These are phyloP conservation scores for Okapia johnstoni DNA, from an alignment of 2,113 vertebrate species.

Conservation along the genomic window DNA sequence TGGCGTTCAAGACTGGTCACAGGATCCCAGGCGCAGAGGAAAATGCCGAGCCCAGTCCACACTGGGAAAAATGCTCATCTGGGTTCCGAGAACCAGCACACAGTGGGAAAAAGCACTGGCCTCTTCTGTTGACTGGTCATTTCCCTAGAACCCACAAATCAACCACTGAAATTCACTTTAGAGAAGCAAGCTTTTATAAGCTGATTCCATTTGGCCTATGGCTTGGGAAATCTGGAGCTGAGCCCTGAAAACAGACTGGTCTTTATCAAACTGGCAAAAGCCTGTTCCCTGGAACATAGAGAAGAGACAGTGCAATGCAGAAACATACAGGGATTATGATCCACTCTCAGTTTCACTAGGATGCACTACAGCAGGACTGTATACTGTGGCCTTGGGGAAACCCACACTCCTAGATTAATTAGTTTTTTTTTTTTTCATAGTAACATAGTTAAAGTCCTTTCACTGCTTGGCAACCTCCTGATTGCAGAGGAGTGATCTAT, in stretches of 20 bases:
- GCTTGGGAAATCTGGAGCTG: conserved; percentile 39
- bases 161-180: conserved; percentile 16
- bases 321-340: neutral
- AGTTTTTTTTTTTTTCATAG: neutral
- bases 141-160: neutral
- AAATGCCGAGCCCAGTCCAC: neutral
- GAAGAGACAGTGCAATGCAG: neutral
- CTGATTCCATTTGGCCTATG: neutral
- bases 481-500: neutral
- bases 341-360: neutral
- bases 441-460: neutral
- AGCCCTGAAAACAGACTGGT: conserved; percentile 30
- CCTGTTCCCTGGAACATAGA: neutral
- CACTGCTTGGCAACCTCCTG: neutral
- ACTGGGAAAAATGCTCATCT: conserved; percentile 8
- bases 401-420: neutral
- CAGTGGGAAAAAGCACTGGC: neutral
- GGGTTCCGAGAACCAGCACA: conserved; percentile 43
- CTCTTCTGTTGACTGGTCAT: neutral
- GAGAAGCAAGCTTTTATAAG: conserved; percentile 26
- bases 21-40: conserved; percentile 33
- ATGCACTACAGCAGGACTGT: neutral
- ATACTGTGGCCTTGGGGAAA: neutral
- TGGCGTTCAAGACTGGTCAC: conserved; percentile 52
- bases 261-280: conserved; percentile 65